Evolutionary conservation across 64 coral and sea anemone species (phyloP).

Genomic region (Montipora sp.): DNA sequence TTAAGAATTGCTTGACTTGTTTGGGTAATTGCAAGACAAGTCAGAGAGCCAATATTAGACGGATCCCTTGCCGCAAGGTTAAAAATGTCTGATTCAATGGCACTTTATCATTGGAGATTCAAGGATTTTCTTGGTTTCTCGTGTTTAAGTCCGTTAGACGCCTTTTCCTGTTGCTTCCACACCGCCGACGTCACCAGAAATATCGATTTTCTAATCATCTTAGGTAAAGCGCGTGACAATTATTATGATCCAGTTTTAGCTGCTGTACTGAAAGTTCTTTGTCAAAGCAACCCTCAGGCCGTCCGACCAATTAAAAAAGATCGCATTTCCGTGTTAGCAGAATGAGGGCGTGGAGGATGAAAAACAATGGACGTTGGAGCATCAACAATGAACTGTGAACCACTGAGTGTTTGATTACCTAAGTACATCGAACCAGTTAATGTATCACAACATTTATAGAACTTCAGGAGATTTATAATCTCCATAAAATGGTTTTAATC

Average conservation of each 20-base stretch:
- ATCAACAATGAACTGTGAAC: background rate
- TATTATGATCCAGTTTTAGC: background rate
- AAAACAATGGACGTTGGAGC: background rate
- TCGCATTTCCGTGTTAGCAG: background rate
- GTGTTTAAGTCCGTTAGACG: background rate
- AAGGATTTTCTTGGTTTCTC: background rate
- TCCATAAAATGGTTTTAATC: background rate
- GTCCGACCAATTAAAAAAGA: background rate
- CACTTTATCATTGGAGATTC: background rate
- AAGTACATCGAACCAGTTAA: background rate
- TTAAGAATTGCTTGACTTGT: no score
- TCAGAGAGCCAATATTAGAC: background rate
- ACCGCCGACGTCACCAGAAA: background rate
- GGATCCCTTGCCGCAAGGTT: no score
- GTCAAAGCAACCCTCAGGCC: background rate
- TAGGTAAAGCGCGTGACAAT: background rate
- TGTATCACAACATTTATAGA: no score
- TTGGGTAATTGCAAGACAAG: background rate
- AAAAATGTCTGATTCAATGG: background rate
- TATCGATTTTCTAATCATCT: slow-evolving; percentile 21
- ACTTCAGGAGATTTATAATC: background rate
- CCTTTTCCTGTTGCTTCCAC: background rate
- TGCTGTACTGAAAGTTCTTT: background rate
- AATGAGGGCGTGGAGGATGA: background rate
- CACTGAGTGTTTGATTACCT: background rate